These are phyloP conservation scores for Brachylomia viminalis DNA, from an alignment of 2,888 invertebrate genomes.

Conservation along the genomic window DNA sequence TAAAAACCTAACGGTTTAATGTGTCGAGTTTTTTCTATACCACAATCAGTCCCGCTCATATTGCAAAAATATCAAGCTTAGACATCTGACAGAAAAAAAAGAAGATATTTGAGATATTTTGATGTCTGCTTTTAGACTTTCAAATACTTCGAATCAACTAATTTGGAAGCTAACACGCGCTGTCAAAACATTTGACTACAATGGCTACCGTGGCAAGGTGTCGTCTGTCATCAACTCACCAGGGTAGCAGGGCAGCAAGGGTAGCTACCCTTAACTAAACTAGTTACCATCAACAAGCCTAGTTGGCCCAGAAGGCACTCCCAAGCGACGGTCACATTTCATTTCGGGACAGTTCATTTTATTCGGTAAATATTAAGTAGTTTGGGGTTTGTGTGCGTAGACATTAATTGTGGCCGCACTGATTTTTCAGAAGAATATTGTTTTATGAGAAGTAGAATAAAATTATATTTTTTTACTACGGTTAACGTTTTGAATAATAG, in stretches of 20 bases:
- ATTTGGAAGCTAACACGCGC: conserved; percentile 48
- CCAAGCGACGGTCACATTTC: conserved; percentile 59
- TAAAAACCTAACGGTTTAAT: neutral
- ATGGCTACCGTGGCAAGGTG: conserved; percentile 44
- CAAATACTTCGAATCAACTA: conserved; percentile 15
- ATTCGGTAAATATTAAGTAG: conserved; percentile 47
- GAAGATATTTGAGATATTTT: neutral
- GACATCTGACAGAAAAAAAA: neutral
- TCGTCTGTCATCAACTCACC: conserved; percentile 52
- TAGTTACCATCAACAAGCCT: conserved; percentile 74
- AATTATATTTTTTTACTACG: no score
- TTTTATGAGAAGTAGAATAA: no score
- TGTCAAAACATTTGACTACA: conserved; percentile 65
- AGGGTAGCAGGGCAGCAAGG: conserved; percentile 36
- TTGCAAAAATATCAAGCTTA: neutral
- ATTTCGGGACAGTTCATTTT: conserved; percentile 67
- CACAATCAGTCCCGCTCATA: neutral
- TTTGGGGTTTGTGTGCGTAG: conserved; percentile 30
- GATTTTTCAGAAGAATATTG: neutral
- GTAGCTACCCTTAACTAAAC: conserved; percentile 67
- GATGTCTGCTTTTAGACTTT: neutral
- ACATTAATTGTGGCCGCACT: conserved; percentile 20
- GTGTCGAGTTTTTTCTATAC: neutral
- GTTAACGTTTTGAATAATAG: no score
- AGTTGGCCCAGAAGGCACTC: conserved; percentile 55